Conservation (phyloP, 2,113 vertebrate genomes). For the Haemorhous mexicanus region DNA sequence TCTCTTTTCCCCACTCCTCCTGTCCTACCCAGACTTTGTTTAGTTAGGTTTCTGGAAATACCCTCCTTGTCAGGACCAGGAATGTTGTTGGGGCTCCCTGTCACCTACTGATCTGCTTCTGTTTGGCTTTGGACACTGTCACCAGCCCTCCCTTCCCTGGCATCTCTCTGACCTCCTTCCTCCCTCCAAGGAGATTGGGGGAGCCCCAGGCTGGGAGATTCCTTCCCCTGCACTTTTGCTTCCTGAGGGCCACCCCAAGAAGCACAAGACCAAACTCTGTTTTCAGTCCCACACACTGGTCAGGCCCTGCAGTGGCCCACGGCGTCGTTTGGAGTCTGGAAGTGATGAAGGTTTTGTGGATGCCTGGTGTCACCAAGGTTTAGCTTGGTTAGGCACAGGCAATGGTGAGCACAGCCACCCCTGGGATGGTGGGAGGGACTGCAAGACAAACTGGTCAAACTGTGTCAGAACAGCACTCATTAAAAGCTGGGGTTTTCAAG, state of each 20-base stretch:
- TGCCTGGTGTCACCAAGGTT: not conserved
- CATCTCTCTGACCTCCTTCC: not conserved
- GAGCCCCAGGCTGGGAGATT: not conserved
- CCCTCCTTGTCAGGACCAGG: accelerated
- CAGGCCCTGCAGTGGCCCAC: not conserved
- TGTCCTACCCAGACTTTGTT: not conserved
- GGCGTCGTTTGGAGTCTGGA: no score
- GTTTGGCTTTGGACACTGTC: not conserved
- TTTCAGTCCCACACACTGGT: not conserved
- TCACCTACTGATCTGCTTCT: not conserved
- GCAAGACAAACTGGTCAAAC: not conserved
- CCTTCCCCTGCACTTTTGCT: not conserved
- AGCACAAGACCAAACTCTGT: not conserved
- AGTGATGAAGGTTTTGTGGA: not conserved
- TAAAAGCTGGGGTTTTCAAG: not conserved
- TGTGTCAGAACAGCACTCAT: not conserved
- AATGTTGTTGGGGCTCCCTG: accelerated
- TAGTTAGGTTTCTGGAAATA: not conserved
- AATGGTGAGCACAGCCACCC: accelerated
- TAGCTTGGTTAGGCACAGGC: not conserved
- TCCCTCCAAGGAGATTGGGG: not conserved
- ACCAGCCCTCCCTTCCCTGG: not conserved
- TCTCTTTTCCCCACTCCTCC: not conserved
- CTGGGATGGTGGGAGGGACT: not conserved
- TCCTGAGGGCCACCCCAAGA: not conserved